Evolutionary conservation across 2,113 vertebrate genomes (phyloP).

Genomic region (Delphinus delphis): DNA sequence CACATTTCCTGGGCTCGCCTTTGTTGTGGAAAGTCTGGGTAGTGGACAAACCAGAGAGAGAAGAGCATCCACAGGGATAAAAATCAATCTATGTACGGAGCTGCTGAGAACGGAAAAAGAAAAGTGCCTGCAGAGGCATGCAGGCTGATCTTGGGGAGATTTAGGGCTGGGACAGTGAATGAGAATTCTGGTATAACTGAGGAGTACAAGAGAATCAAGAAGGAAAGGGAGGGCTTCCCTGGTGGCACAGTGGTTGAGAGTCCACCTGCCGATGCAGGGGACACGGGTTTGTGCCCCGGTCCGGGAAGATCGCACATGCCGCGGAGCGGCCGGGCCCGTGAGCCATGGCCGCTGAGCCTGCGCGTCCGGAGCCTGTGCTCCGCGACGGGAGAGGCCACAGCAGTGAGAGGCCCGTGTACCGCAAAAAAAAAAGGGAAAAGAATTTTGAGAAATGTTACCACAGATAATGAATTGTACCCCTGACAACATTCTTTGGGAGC

Average conservation of each 20-base stretch:
- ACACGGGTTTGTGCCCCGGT: too few relatives aligned
- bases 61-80: too few relatives aligned
- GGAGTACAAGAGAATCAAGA: not conserved
- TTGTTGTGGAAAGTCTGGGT: not conserved
- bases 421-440: not conserved
- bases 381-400: too few relatives aligned
- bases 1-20: not conserved
- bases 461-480: not conserved
- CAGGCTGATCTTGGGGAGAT: not conserved
- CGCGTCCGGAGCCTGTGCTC: too few relatives aligned
- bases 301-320: too few relatives aligned
- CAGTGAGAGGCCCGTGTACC: too few relatives aligned
- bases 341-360: too few relatives aligned
- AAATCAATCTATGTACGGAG: rapidly evolving
- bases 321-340: too few relatives aligned
- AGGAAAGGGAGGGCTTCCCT: not conserved
- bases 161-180: not conserved
- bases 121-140: not conserved
- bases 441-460: not conserved
- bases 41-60: not conserved
- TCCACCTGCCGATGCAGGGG: too few relatives aligned
- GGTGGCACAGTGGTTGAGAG: too few relatives aligned
- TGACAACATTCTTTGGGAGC: not conserved
- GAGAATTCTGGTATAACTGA: not conserved
- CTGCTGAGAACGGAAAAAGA: not conserved